Conservation (phyloP, 2,113 vertebrate species). For the Hyperopisus bebe region DNA sequence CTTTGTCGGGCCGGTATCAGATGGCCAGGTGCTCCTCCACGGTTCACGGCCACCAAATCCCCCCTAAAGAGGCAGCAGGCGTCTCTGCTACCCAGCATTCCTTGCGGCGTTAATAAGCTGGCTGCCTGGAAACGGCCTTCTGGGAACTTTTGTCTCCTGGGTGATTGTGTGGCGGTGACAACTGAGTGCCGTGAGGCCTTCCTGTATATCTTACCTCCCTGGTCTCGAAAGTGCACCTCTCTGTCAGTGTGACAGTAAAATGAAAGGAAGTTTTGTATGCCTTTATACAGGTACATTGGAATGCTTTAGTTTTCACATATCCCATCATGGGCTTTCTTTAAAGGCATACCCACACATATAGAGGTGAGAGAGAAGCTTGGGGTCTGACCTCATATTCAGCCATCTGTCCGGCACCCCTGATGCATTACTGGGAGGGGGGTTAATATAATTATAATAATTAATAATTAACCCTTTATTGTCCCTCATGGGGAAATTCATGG, state of each 20-base stretch:
- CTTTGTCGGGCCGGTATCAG: neutral
- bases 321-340: neutral
- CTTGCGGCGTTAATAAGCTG: conserved; percentile 25
- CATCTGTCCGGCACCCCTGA: neutral
- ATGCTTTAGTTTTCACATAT: neutral
- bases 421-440: neutral
- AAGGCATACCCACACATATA: neutral
- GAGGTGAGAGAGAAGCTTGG: neutral
- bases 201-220: neutral
- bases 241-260: neutral
- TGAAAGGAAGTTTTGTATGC: neutral
- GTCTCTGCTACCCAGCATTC: neutral
- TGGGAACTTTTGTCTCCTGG: neutral
- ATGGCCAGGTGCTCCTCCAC: neutral
- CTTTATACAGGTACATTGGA: neutral
- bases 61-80: neutral
- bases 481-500: too few species aligned
- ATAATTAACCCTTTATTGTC: too few species aligned
- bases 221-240: neutral
- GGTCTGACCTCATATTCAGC: neutral
- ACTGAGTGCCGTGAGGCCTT: conserved; percentile 5
- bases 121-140: neutral
- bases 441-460: too few species aligned
- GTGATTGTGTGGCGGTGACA: neutral
- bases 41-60: neutral